phyloP scores from a whole-genome alignment of 2,113 vertebrate genomes.

The Oriolus oriolus region DNA sequence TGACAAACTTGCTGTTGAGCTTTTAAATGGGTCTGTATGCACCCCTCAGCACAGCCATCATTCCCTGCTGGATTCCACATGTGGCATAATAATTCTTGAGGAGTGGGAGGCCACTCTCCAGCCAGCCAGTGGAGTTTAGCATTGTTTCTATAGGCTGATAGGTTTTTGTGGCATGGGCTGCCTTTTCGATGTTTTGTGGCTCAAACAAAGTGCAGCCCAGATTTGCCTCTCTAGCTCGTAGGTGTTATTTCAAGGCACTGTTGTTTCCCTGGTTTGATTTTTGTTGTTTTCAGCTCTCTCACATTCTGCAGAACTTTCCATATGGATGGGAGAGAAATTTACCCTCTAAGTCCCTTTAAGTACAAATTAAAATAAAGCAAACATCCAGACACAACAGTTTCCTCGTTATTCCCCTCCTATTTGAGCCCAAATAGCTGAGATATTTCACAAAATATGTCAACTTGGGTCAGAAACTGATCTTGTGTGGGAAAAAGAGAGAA shows the following conservation, averaged over 20 bases:
- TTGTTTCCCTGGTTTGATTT: background rate
- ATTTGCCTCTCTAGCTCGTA: background rate
- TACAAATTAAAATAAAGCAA: background rate
- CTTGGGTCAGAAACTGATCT: background rate
- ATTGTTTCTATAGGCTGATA: background rate
- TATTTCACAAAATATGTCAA: constrained; percentile 7
- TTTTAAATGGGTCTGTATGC: background rate
- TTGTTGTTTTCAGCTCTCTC: background rate
- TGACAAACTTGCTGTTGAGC: background rate
- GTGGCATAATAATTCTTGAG: background rate
- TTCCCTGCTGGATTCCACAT: background rate
- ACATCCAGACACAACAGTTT: background rate
- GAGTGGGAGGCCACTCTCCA: background rate
- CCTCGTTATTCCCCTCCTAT: background rate
- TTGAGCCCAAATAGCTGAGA: background rate
- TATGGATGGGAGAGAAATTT: background rate
- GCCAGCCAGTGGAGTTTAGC: background rate
- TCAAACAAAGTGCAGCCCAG: background rate
- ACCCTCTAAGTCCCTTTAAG: background rate
- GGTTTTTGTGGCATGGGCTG: background rate
- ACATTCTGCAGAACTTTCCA: background rate
- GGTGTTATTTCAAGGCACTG: background rate
- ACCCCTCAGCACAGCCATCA: background rate
- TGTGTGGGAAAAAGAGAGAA: background rate
- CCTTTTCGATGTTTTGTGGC: background rate